Conservation (phyloP, 1,140 invertebrate genomes). For the Chymomyza costata region DNA sequence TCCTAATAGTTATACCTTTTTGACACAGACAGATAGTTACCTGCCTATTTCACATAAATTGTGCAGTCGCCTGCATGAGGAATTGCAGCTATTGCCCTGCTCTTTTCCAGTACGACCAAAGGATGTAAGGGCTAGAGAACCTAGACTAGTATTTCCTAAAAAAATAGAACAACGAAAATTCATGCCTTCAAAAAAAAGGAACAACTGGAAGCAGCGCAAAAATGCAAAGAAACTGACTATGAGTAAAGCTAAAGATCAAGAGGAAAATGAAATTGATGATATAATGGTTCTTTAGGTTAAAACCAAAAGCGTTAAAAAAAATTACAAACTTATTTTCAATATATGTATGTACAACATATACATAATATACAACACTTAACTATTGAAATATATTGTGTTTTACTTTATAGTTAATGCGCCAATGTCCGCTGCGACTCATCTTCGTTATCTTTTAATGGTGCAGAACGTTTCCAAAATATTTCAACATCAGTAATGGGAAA, state of each 20-base stretch:
- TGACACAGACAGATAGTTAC: slow-evolving; percentile 35
- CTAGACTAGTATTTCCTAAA: neutral
- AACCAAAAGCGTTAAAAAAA: too few species aligned
- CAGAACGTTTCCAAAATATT: slow-evolving; percentile 35
- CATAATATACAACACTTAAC: too few species aligned
- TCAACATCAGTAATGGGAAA: slow-evolving; percentile 31
- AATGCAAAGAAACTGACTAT: neutral
- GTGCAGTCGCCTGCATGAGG: slow-evolving; percentile 45
- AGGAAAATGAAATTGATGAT: too few species aligned
- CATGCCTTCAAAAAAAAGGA: neutral
- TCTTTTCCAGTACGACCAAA: slow-evolving; percentile 29
- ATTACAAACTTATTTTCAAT: neutral
- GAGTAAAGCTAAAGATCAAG: neutral
- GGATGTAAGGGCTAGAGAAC: neutral
- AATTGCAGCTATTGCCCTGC: slow-evolving; percentile 44
- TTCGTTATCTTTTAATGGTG: slow-evolving; percentile 40
- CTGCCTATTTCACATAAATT: slow-evolving; percentile 42
- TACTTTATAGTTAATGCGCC: slow-evolving; percentile 17
- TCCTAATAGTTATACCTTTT: slow-evolving; percentile 30
- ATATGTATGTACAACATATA: slow-evolving; percentile 5
- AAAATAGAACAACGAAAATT: too few species aligned
- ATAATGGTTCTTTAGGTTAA: too few species aligned
- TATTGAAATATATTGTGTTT: neutral
- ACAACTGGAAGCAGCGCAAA: neutral
- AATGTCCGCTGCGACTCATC: slow-evolving; percentile 41